Conservation (phyloP, 2,888 invertebrate species). For the Tuta absoluta region DNA sequence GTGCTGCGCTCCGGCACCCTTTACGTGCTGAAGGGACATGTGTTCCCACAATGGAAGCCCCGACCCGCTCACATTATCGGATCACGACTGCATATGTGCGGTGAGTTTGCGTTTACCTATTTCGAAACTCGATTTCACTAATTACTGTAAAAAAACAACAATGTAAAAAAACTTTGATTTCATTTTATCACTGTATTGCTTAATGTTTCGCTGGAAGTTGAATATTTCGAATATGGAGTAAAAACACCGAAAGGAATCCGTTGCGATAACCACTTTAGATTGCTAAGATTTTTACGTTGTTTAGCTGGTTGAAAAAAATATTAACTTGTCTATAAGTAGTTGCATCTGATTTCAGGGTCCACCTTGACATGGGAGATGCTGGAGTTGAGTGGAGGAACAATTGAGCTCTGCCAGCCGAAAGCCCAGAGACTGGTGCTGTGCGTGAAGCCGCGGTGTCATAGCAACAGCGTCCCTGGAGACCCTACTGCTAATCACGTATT, state of each 20-base stretch:
- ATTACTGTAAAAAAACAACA: slow-evolving; percentile 20
- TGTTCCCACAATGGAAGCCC: slow-evolving; percentile 85
- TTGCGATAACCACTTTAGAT: not conserved
- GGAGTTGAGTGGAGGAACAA: slow-evolving; percentile 70
- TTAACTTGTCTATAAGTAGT: not conserved
- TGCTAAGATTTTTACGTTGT: not conserved
- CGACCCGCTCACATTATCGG: slow-evolving; percentile 82
- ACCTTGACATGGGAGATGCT: slow-evolving; percentile 60
- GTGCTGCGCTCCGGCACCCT: slow-evolving; percentile 71
- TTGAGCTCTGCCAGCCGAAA: slow-evolving; percentile 71
- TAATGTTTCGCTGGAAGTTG: slow-evolving; percentile 1
- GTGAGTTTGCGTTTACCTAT: slow-evolving; percentile 44
- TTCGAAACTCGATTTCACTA: slow-evolving; percentile 20
- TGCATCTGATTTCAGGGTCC: slow-evolving; percentile 51
- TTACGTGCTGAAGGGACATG: slow-evolving; percentile 84
- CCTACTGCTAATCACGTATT: slow-evolving; percentile 78
- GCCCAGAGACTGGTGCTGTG: slow-evolving; percentile 71
- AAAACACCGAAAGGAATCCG: slow-evolving; percentile 6
- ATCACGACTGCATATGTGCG: slow-evolving; percentile 82
- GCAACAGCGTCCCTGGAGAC: slow-evolving; percentile 57
- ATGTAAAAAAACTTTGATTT: slow-evolving; percentile 21
- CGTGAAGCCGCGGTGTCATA: slow-evolving; percentile 69
- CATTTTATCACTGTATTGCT: slow-evolving; percentile 16
- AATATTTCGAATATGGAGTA: slow-evolving; percentile 8
- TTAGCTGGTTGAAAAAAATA: not conserved